These are phyloP conservation scores for Salpingus planirostris DNA, from an alignment of 2,888 invertebrate species.

Conservation along the genomic window DNA sequence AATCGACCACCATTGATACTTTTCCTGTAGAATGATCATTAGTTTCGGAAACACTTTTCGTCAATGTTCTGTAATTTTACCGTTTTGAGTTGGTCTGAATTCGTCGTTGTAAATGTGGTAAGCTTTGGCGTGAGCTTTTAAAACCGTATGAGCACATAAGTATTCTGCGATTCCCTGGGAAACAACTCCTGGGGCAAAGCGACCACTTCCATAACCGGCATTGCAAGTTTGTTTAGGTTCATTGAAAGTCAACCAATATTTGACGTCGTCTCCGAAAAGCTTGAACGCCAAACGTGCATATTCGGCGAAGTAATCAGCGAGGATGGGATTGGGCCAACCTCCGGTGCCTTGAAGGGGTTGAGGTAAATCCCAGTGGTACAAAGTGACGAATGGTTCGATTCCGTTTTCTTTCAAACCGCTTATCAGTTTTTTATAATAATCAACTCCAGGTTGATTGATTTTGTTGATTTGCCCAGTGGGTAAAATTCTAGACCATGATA, in stretches of 20 bases:
- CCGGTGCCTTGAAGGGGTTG: conserved; percentile 39
- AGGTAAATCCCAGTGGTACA: conserved; percentile 50
- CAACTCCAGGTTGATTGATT: conserved; percentile 60
- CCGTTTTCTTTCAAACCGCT: conserved; percentile 42
- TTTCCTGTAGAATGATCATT: too few relatives aligned
- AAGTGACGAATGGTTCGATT: conserved; percentile 47
- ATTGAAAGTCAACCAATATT: conserved; percentile 47
- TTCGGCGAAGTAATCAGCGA: conserved; percentile 47
- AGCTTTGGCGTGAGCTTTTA: conserved; percentile 54
- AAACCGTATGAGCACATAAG: conserved; percentile 50
- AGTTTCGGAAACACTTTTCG: too few relatives aligned
- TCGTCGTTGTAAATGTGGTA: conserved; percentile 52
- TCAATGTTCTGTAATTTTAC: too few relatives aligned
- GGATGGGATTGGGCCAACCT: conserved; percentile 33
- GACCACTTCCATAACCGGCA: conserved; percentile 26
- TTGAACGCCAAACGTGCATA: conserved; percentile 43
- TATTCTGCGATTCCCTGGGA: conserved; percentile 50
- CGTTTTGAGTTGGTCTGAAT: conserved; percentile 47
- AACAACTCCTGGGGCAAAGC: conserved; percentile 31
- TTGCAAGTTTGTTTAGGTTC: conserved; percentile 38
- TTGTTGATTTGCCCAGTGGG: conserved; percentile 57
- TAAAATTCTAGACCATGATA: conserved; percentile 68
- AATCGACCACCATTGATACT: conserved; percentile 47
- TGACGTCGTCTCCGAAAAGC: conserved; percentile 26
- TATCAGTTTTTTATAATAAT: conserved; percentile 27